phyloP scores from a whole-genome alignment of 2,797 vertebrate genomes.

The Helicolenus hilgendorfi region DNA sequence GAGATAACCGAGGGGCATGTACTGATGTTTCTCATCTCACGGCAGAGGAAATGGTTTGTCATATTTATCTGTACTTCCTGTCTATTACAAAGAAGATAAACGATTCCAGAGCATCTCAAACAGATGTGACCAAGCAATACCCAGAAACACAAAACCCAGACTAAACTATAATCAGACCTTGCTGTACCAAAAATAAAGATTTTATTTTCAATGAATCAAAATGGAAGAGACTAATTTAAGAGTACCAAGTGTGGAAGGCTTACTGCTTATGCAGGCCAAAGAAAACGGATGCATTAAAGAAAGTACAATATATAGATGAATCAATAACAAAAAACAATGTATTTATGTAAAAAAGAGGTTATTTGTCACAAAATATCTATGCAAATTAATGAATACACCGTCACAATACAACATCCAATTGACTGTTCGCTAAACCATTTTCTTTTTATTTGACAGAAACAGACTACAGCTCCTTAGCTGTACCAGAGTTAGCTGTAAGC shows the following conservation, averaged over 20 bases:
- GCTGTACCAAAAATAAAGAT: not conserved
- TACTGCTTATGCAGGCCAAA: not conserved
- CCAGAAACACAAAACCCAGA: not conserved
- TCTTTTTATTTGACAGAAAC: too few species aligned
- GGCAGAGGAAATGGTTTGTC: conserved; percentile 12
- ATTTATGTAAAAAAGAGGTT: too few species aligned
- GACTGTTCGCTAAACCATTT: too few species aligned
- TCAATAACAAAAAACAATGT: not conserved
- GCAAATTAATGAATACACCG: too few species aligned
- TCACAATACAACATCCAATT: too few species aligned
- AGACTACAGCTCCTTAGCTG: too few species aligned
- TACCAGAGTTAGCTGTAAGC: too few species aligned
- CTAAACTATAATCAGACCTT: not conserved
- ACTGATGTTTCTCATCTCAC: not conserved
- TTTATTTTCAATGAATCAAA: not conserved
- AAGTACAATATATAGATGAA: not conserved
- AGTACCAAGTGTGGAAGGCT: not conserved
- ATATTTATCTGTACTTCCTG: not conserved
- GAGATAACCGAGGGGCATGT: too few species aligned
- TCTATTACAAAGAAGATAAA: not conserved
- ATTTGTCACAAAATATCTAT: too few species aligned
- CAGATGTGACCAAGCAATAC: not conserved
- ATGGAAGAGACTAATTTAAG: not conserved
- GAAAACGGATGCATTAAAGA: not conserved
- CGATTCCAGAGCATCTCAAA: not conserved